Evolutionary conservation across 1,140 invertebrate species (phyloP), one percentile per base, ranked within the genome.

Genomic region (Dendroctonus ponderosae): DNA sequence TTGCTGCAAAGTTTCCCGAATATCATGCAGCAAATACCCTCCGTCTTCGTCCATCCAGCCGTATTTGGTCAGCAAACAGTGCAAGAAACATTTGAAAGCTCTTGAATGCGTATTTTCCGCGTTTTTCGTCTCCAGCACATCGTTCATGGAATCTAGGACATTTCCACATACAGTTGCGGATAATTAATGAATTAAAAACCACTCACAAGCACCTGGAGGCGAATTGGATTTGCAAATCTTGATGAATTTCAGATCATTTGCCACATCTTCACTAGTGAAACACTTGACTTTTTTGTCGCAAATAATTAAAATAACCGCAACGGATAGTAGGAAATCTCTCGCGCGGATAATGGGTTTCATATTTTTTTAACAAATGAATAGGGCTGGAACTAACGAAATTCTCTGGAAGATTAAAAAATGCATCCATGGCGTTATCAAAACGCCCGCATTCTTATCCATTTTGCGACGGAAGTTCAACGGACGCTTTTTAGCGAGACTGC

Each of bases 21-120:
- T 75, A 41, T 71, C 69, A 14, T 74, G 71, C 42, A 74, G 49
- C 42, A 72, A 59, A 66, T 74, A 74, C 5, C 74, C 74, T 3
- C 72, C 74, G 38, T 73, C 71, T 46, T 70, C 68, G 52, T 75
- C 74, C 74, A 75, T 75, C 74, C 74, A 75, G 9, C 72, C 74
- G 44, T 75, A 75, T 63, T 74, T 74, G 3, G 64, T 72, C 42
- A 75, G 71, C 9, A 75, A 67, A 57, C 74, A 75, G 50, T 73
- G 70, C 6, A 75, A 49, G 48, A 75, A 75, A 62, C 74, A 75
- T 51, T 74, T 74, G 52, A 75, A 73, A 8, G 66, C 59, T 8
- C 51, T 68, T 0, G 70, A 67, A 5, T n/a, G 46, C 6, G 52
- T 67, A 4, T 62, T 66, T 39, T 60, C 59, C 52, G 74, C 44